Conservation (phyloP, 2,888 invertebrate species). For the Stenotaenia linearis region DNA sequence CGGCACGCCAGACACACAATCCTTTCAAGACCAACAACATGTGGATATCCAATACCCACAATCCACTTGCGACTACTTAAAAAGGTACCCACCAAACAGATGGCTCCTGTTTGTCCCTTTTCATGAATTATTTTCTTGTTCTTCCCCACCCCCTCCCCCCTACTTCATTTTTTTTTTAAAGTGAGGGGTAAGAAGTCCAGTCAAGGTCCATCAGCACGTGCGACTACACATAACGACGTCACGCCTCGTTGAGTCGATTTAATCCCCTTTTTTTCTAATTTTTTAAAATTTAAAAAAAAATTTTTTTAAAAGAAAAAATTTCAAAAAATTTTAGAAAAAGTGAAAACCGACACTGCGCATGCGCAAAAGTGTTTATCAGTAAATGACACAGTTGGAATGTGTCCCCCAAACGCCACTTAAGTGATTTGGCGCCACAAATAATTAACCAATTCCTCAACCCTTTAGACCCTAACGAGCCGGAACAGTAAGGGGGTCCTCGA, state of each 20-base stretch:
- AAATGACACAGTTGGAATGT: neutral
- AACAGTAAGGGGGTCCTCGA: neutral
- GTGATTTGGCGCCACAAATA: conserved; percentile 19
- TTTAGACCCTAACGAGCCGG: neutral
- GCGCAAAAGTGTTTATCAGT: neutral
- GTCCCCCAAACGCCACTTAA: neutral
- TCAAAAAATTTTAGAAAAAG: neutral
- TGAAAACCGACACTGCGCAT: neutral
- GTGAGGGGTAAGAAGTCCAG: neutral
- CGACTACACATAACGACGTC: conserved; percentile 1
- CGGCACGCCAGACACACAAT: conserved; percentile 1
- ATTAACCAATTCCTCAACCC: conserved; percentile 12
- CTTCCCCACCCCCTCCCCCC: too few species aligned
- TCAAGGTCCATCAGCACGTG: conserved; percentile 15
- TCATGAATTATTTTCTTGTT: neutral
- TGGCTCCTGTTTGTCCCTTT: neutral
- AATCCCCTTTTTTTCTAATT: too few species aligned
- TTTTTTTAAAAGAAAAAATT: too few species aligned
- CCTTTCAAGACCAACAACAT: conserved; percentile 19
- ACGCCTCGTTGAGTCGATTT: neutral
- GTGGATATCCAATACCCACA: conserved; percentile 15
- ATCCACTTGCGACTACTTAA: neutral
- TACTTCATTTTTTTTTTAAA: too few species aligned
- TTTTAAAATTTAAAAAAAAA: too few species aligned
- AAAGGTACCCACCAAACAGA: neutral